phyloP scores from a whole-genome alignment of 2,888 invertebrate genomes.

The Aricia artaxerxes region DNA sequence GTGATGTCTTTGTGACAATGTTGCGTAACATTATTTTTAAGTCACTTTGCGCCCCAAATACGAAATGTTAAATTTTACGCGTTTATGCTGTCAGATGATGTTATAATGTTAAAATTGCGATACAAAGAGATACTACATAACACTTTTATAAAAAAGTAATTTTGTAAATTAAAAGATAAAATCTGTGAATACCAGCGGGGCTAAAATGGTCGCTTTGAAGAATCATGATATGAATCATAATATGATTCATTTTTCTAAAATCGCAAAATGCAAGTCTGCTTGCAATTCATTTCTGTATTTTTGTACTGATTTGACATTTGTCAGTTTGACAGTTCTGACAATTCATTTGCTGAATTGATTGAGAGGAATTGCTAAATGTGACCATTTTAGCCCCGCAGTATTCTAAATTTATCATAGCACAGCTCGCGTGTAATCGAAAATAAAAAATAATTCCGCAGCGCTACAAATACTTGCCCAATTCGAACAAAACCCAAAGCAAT shows the following conservation, averaged over 20 bases:
- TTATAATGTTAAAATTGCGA: neutral
- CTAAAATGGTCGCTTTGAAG: too few species aligned
- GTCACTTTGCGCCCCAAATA: neutral
- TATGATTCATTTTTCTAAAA: too few species aligned
- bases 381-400: neutral
- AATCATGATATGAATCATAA: too few species aligned
- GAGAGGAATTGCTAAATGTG: too few species aligned
- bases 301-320: too few species aligned
- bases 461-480: neutral
- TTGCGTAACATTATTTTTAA: slow-evolving; percentile 4
- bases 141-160: neutral
- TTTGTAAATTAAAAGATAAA: neutral
- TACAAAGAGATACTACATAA: too few species aligned
- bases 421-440: neutral
- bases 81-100: neutral
- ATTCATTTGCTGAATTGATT: too few species aligned
- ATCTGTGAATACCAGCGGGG: neutral
- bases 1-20: slow-evolving; percentile 11
- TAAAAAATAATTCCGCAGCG: neutral
- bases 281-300: too few species aligned
- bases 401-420: neutral
- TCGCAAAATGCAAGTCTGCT: too few species aligned
- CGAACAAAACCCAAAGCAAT: slow-evolving; percentile 25
- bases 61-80: neutral
- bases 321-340: too few species aligned